These are phyloP conservation scores for Saguinus imperator DNA, from an alignment of 2,113 vertebrate genomes.

Conservation along the genomic window DNA sequence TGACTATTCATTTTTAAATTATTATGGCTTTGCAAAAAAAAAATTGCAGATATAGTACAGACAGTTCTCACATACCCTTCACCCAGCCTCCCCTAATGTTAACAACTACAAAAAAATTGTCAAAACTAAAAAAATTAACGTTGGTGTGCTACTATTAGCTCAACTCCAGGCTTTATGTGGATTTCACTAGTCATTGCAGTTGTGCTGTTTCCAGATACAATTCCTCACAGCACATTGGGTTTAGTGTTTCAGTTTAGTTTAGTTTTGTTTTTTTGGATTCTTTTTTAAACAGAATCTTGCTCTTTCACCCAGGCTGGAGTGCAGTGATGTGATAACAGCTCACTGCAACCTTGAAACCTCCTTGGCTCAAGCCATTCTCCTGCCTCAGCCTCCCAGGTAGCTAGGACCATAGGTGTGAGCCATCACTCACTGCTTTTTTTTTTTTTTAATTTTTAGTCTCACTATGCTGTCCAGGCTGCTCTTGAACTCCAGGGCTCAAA, in stretches of 20 bases:
- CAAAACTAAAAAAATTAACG: neutral
- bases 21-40: neutral
- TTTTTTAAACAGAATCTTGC: no score
- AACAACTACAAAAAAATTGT: neutral
- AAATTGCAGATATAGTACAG: neutral
- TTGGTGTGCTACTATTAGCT: accelerated
- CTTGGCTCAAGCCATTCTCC: no score
- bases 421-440: no score
- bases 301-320: no score
- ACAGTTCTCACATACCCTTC: neutral
- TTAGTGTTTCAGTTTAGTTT: neutral
- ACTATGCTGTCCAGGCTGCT: no score
- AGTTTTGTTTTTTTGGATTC: no score
- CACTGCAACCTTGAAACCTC: no score
- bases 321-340: no score
- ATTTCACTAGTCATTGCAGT: neutral
- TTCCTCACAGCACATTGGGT: neutral
- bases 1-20: neutral
- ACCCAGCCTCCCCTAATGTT: neutral
- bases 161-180: neutral
- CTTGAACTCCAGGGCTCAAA: no score
- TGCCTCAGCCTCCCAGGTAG: no score
- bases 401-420: no score
- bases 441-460: no score
- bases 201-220: accelerated